Base-by-base conservation (phyloP, 2,888 invertebrate genomes). In the Pemphredon lugubris region DNA sequence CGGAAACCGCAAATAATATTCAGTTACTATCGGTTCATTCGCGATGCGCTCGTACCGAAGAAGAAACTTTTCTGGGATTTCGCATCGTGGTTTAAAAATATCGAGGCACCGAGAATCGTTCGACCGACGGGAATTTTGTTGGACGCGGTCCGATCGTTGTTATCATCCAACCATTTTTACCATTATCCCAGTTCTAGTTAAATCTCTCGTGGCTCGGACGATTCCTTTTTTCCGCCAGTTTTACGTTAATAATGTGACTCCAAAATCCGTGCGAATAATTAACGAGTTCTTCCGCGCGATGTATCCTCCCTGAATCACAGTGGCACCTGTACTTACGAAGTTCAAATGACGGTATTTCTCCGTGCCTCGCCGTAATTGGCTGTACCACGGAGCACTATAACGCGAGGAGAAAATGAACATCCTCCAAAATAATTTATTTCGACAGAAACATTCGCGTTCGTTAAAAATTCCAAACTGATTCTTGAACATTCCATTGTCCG, bases 221-320 rank as follows among this genome's bases (percentile, higher is more conserved):
- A n/a, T n/a, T 58, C 37, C 37, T 53, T 32, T 40, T 37, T n/a
- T 53, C 4, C 13, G 30, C 32, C 13, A 32, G 21, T 21, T 14
- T 6, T 18, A 2, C 20, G 16, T 45, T 18, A n/a, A n/a, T n/a
- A n/a, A n/a, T n/a, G n/a, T n/a, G n/a, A n/a, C n/a, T n/a, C 14
- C 14, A 21, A 13, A 21, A 26, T 51, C n/a, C 14, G 45, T 54
- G 54, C 20, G 72, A 59, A 63, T 72, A 72, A 72, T 68, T 72
- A 72, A 68, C 23, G 48, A 50, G 18, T 20, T 32, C 50, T 59
- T 37, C 18, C 7, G 20, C 20, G 2, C 16, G 26, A 40, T 14
- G 23, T 26, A 16, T 26, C 21, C 42, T 55, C 21, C 5, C 20
- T 1, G 2, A 69, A 54, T 59, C 53, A 32, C 13, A 13, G 18